Conservation (phyloP, 1,140 invertebrate species). For the Orchestia grillus region DNA sequence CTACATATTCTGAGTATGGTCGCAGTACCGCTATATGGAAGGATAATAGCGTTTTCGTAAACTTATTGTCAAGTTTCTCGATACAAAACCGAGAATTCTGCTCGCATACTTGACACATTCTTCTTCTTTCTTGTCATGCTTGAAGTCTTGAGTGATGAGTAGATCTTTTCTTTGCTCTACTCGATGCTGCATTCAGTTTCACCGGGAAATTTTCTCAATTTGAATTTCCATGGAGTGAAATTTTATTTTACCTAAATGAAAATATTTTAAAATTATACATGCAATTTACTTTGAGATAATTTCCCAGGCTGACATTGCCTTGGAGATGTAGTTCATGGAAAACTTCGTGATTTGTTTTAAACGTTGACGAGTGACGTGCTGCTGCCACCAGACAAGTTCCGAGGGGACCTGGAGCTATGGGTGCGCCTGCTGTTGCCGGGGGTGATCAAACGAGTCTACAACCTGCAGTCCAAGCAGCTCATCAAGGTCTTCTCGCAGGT, state of each 20-base stretch:
- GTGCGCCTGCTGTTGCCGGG: slow-evolving; percentile 87
- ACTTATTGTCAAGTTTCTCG: too few relatives aligned
- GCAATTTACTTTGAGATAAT: neutral
- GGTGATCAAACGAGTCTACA: slow-evolving; percentile 87
- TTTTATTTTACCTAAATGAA: neutral
- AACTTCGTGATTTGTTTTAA: neutral
- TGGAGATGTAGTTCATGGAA: neutral
- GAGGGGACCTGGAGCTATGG: slow-evolving; percentile 86
- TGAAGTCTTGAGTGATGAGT: neutral
- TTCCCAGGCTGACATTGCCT: neutral
- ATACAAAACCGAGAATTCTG: too few relatives aligned
- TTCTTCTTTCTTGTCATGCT: neutral
- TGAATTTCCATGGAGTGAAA: neutral
- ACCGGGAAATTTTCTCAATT: neutral
- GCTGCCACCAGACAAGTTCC: slow-evolving; percentile 76
- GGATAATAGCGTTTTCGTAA: too few relatives aligned
- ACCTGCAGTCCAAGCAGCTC: slow-evolving; percentile 91
- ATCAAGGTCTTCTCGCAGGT: slow-evolving; percentile 88
- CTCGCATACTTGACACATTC: neutral
- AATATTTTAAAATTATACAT: neutral
- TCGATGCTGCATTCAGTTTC: neutral
- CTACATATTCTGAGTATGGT: too few relatives aligned
- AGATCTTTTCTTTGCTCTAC: neutral
- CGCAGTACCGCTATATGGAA: too few relatives aligned
- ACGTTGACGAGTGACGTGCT: neutral